Evolutionary conservation across 2,888 invertebrate species (phyloP).

Genomic region (Lepidochrysops patricia): DNA sequence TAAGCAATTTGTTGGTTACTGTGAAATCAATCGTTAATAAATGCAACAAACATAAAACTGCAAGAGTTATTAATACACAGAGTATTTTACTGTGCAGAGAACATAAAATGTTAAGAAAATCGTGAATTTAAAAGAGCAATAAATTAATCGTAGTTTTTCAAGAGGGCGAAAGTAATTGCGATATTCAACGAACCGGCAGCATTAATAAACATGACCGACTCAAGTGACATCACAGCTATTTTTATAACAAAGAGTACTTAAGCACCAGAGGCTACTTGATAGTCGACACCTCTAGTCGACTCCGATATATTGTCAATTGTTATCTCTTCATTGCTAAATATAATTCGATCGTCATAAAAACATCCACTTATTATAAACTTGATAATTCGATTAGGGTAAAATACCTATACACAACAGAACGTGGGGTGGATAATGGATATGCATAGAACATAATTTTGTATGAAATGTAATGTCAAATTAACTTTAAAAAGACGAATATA

Average conservation of each 20-base stretch:
- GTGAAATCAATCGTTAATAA: too few relatives aligned
- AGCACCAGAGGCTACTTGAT: slow-evolving; percentile 5
- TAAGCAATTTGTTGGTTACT: too few relatives aligned
- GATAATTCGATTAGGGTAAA: too few relatives aligned
- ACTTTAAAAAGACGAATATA: too few relatives aligned
- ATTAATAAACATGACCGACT: slow-evolving; percentile 32
- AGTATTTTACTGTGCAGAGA: not conserved
- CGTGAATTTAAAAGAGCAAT: not conserved
- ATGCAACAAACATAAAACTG: not conserved
- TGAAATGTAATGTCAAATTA: too few relatives aligned
- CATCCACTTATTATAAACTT: too few relatives aligned
- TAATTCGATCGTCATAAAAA: too few relatives aligned
- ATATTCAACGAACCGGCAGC: slow-evolving; percentile 24
- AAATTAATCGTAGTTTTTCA: not conserved
- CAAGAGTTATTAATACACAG: not conserved
- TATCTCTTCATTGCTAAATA: not conserved
- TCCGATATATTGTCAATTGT: not conserved
- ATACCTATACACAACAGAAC: too few relatives aligned
- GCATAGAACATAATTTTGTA: too few relatives aligned
- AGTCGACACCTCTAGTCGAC: not conserved
- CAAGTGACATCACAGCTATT: slow-evolving; percentile 36
- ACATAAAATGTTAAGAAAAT: not conserved
- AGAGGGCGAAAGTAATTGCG: slow-evolving; percentile 10
- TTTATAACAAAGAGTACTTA: slow-evolving; percentile 15
- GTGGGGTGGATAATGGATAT: too few relatives aligned